Evolutionary conservation across 2,113 vertebrate species (phyloP).

Genomic region (Oreochromis tanganicae): DNA sequence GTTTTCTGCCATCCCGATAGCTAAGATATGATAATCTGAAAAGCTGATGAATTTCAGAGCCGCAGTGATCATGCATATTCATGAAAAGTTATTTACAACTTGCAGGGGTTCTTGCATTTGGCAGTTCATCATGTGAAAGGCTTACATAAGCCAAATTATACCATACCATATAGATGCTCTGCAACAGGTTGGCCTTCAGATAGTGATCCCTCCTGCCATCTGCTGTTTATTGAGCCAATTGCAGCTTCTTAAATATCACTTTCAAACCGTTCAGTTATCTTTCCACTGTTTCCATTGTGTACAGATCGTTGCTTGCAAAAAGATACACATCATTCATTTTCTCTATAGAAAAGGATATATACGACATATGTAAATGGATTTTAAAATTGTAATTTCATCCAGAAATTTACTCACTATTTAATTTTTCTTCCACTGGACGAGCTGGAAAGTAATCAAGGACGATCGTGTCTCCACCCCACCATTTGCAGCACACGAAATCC

Average conservation of each 20-base stretch:
- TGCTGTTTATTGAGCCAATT: conserved; percentile 28
- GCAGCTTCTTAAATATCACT: background rate
- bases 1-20: background rate
- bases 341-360: background rate
- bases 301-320: background rate
- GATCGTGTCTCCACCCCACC: background rate
- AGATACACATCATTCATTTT: background rate
- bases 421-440: background rate
- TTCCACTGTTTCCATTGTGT: background rate
- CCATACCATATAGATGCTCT: background rate
- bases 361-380: background rate
- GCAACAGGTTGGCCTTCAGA: conserved; percentile 36
- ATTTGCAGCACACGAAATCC: background rate
- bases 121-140: conserved; percentile 10
- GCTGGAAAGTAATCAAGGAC: background rate
- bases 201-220: conserved; percentile 38
- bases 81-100: conserved; percentile 19
- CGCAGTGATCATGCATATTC: conserved; percentile 1
- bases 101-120: background rate
- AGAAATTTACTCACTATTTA: background rate
- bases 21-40: background rate
- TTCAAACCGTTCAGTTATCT: background rate
- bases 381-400: background rate
- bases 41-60: background rate
- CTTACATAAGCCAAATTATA: conserved; percentile 1